A percentile compares a stretch with the other conserved stretches of the same genome.
Conservation (phyloP, 1,140 invertebrate species). For the Chelonus insularis region DNA sequence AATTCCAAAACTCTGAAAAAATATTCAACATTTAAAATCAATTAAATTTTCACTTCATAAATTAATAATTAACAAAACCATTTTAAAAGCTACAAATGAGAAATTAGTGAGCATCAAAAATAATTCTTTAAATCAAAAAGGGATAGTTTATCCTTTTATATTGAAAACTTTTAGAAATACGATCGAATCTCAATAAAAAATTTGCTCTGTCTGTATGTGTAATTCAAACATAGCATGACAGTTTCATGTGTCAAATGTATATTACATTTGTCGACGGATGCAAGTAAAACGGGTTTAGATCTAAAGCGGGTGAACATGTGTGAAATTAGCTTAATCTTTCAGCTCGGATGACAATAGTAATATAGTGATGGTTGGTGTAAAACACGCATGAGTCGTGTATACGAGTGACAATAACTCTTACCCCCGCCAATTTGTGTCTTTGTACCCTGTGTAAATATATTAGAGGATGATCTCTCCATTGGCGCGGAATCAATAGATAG, state of each 20-base stretch:
- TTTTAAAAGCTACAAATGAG: too few relatives aligned
- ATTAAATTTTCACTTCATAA: too few relatives aligned
- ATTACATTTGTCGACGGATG: slow-evolving; percentile 7
- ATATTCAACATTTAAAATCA: too few relatives aligned
- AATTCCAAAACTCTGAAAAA: too few relatives aligned
- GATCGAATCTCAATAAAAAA: too few relatives aligned
- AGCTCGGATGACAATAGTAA: slow-evolving; percentile 60
- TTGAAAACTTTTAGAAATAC: too few relatives aligned
- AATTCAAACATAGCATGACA: slow-evolving; percentile 23
- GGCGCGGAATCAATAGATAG: slow-evolving; percentile 39
- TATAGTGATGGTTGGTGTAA: slow-evolving; percentile 55
- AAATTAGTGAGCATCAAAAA: too few relatives aligned
- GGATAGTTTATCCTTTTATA: too few relatives aligned
- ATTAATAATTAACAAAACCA: too few relatives aligned
- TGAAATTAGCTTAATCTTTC: slow-evolving; percentile 63
- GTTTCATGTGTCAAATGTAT: slow-evolving; percentile 26
- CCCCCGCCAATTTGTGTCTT: slow-evolving; percentile 40
- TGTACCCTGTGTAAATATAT: slow-evolving; percentile 57
- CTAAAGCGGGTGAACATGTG: slow-evolving; percentile 56
- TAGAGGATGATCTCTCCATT: slow-evolving; percentile 59
- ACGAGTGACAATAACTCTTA: slow-evolving; percentile 55
- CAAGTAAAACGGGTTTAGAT: slow-evolving; percentile 20
- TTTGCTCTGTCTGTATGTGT: too few relatives aligned
- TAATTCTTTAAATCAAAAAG: too few relatives aligned
- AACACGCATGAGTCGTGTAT: slow-evolving; percentile 45